A percentile compares a stretch with the other conserved stretches of the same genome.
Conservation (phyloP, 2,888 invertebrate genomes). For the Stenoptilia bipunctidactyla region DNA sequence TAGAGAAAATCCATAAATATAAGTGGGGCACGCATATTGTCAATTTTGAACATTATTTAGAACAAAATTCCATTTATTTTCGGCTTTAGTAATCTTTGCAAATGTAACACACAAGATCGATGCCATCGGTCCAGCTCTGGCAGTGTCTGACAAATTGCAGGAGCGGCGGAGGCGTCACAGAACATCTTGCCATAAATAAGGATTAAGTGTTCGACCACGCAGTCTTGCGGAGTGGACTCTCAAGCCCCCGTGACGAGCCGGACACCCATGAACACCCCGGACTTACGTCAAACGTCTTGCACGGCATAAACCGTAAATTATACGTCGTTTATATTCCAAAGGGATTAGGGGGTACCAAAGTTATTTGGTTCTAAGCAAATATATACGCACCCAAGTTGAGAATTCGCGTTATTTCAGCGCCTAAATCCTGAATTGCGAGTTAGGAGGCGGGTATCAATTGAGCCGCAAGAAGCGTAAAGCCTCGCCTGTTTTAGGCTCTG, state of each 20-base stretch:
- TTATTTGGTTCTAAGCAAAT: not conserved
- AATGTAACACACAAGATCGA: slow-evolving; percentile 45
- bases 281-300: slow-evolving; percentile 38
- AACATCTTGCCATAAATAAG: slow-evolving; percentile 70
- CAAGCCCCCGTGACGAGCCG: not conserved
- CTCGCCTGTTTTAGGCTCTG: slow-evolving; percentile 46
- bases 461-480: slow-evolving; percentile 56
- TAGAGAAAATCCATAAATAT: slow-evolving; percentile 40
- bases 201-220: slow-evolving; percentile 60
- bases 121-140: slow-evolving; percentile 32
- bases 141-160: slow-evolving; percentile 58
- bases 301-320: not conserved
- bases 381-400: slow-evolving; percentile 28
- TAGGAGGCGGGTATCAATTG: slow-evolving; percentile 54
- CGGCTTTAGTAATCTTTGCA: too few relatives aligned
- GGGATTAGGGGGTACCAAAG: slow-evolving; percentile 10
- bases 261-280: not conserved
- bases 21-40: too few relatives aligned
- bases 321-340: too few relatives aligned
- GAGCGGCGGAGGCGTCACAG: slow-evolving; percentile 55
- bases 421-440: slow-evolving; percentile 59
- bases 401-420: slow-evolving; percentile 63
- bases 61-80: slow-evolving; percentile 5
- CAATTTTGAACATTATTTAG: too few relatives aligned
- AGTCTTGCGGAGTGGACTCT: slow-evolving; percentile 52